A percentile compares a stretch with the other conserved stretches of the same genome.
These are phyloP conservation scores for Ennomos fuscantarius DNA, from an alignment of 2,888 invertebrate genomes.

Conservation along the genomic window DNA sequence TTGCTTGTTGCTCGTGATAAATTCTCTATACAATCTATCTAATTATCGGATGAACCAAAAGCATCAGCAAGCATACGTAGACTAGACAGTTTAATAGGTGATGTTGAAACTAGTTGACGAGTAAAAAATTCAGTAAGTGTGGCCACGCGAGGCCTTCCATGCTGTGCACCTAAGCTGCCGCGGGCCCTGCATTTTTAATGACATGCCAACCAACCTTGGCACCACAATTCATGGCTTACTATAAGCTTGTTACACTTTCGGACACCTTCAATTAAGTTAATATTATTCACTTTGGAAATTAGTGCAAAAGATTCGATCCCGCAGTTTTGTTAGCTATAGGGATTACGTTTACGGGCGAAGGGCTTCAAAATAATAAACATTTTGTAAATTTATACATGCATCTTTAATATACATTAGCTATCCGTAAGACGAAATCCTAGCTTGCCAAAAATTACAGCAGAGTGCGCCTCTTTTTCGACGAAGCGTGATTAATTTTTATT, in stretches of 20 bases:
- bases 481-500: too few species aligned
- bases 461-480: too few species aligned
- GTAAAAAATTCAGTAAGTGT: constrained; percentile 48
- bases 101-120: constrained; percentile 30
- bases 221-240: constrained; percentile 49
- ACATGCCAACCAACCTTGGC: constrained; percentile 55
- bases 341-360: too few species aligned
- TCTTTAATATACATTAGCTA: too few species aligned
- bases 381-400: constrained; percentile 2
- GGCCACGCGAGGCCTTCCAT: constrained; percentile 43
- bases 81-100: constrained; percentile 18
- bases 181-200: constrained; percentile 56
- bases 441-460: too few species aligned
- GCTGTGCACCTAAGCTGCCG: constrained; percentile 50
- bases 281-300: constrained; percentile 22
- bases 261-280: constrained; percentile 41
- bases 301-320: constrained; percentile 10
- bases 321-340: too few species aligned
- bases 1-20: too few species aligned
- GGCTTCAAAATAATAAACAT: constrained; percentile 31
- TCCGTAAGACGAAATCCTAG: too few species aligned
- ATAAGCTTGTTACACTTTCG: constrained; percentile 50
- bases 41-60: too few species aligned
- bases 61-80: constrained; percentile 5
- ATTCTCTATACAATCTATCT: too few species aligned